These are phyloP conservation scores for Rhabditoides inermis DNA, from an alignment of 2,888 invertebrate species.

Conservation along the genomic window DNA sequence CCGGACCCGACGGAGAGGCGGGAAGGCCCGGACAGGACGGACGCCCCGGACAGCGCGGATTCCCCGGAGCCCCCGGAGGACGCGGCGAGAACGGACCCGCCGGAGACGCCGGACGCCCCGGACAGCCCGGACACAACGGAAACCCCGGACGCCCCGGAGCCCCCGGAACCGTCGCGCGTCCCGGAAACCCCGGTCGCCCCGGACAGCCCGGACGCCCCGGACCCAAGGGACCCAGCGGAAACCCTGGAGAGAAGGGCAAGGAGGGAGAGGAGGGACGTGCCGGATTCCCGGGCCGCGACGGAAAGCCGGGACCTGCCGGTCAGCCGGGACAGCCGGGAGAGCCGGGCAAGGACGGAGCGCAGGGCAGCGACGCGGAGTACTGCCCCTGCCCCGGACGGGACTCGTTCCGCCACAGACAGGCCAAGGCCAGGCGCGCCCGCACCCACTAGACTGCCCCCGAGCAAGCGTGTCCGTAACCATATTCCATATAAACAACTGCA, in stretches of 20 bases:
- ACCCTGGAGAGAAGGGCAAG: constrained; percentile 11
- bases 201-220: no score
- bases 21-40: constrained; percentile 22
- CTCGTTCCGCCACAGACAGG: no score
- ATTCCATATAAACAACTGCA: no score
- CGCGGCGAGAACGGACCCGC: constrained; percentile 23
- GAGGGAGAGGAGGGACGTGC: constrained; percentile 2
- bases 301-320: constrained; percentile 2
- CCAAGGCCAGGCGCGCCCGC: no score
- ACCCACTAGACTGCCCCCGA: no score
- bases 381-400: constrained; percentile 23
- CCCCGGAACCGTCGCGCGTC: no score
- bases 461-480: no score
- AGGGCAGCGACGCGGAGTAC: constrained; percentile 22
- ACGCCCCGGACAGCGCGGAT: constrained; percentile 24
- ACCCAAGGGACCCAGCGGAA: no score
- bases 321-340: constrained; percentile 4
- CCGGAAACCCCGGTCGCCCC: no score
- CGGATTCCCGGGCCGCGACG: constrained; percentile 2
- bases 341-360: constrained; percentile 18
- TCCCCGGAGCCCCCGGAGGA: constrained; percentile 25
- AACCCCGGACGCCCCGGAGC: constrained; percentile 26
- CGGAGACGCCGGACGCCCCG: constrained; percentile 27
- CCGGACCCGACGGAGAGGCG: constrained; percentile 17
- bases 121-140: constrained; percentile 28